Evolutionary conservation across 2,797 vertebrate genomes (phyloP).

Genomic region (Syngnathus acus): DNA sequence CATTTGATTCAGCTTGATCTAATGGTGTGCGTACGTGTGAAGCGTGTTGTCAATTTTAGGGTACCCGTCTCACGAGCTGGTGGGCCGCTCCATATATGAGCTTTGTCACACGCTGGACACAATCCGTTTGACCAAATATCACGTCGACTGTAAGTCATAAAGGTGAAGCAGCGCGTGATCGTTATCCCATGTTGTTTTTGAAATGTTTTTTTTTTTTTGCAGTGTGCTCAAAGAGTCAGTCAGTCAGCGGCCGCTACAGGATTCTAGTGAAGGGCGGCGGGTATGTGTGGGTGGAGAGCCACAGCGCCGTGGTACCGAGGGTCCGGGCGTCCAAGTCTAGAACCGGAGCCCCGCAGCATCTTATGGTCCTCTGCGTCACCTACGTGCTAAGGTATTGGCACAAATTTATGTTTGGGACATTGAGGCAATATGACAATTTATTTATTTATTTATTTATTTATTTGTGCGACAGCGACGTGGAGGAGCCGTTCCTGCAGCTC

Average conservation of each 20-base stretch:
- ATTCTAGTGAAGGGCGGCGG: slow-evolving; percentile 90
- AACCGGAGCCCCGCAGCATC: slow-evolving; percentile 74
- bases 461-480: slow-evolving; percentile 45
- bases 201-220: neutral
- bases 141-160: slow-evolving; percentile 80
- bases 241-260: slow-evolving; percentile 86
- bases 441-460: slow-evolving; percentile 8
- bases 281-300: slow-evolving; percentile 92
- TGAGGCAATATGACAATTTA: neutral
- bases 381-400: slow-evolving; percentile 81
- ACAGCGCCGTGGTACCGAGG: slow-evolving; percentile 86
- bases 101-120: slow-evolving; percentile 89
- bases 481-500: slow-evolving; percentile 50
- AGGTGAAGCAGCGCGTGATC: neutral
- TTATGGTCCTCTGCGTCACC: slow-evolving; percentile 89
- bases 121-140: slow-evolving; percentile 81
- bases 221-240: slow-evolving; percentile 92
- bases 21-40: slow-evolving; percentile 7
- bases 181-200: neutral
- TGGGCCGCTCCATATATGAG: slow-evolving; percentile 86
- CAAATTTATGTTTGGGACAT: neutral
- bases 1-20: too few relatives aligned
- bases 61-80: slow-evolving; percentile 83
- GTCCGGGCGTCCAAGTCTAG: slow-evolving; percentile 72
- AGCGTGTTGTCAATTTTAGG: slow-evolving; percentile 73